Evolutionary conservation across 2,113 vertebrate species (phyloP).

Genomic region (Mormyrus lacerda): DNA sequence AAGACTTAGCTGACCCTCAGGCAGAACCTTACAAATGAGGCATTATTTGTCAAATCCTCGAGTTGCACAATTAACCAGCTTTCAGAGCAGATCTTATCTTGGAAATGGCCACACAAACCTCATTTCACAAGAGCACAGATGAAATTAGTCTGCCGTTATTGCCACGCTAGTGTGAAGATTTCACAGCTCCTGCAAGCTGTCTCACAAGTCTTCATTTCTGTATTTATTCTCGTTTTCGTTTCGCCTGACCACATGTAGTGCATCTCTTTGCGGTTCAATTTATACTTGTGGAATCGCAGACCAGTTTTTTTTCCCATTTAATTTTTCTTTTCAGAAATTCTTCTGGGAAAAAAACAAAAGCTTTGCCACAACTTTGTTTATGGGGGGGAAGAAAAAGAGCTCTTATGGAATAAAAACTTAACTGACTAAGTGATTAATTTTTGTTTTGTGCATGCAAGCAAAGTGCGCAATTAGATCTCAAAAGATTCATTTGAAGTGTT

Average conservation of each 20-base stretch:
- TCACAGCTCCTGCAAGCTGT: background rate
- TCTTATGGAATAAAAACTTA: background rate
- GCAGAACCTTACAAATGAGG: constrained; percentile 23
- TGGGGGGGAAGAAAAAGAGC: background rate
- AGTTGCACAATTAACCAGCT: constrained; percentile 17
- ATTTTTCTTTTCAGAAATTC: background rate
- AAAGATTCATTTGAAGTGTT: constrained; percentile 68
- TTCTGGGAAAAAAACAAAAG: background rate
- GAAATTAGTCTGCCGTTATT: constrained; percentile 2
- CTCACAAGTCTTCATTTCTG: background rate
- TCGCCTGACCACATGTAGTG: background rate
- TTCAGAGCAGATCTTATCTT: constrained; percentile 12
- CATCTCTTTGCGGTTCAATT: background rate
- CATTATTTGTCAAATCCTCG: constrained; percentile 15
- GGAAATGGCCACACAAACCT: background rate
- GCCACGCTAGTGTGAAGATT: constrained; percentile 4
- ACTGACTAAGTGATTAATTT: background rate
- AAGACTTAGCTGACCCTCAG: constrained; percentile 23
- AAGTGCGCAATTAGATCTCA: constrained; percentile 58
- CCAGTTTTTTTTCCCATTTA: background rate
- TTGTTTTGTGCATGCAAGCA: constrained; percentile 41
- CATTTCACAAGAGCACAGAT: constrained; percentile 15
- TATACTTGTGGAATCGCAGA: background rate
- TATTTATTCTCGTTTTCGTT: background rate
- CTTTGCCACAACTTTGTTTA: background rate